These are phyloP conservation scores for Fissipunctia ypsillon DNA, from an alignment of 2,888 invertebrate species.

Conservation along the genomic window DNA sequence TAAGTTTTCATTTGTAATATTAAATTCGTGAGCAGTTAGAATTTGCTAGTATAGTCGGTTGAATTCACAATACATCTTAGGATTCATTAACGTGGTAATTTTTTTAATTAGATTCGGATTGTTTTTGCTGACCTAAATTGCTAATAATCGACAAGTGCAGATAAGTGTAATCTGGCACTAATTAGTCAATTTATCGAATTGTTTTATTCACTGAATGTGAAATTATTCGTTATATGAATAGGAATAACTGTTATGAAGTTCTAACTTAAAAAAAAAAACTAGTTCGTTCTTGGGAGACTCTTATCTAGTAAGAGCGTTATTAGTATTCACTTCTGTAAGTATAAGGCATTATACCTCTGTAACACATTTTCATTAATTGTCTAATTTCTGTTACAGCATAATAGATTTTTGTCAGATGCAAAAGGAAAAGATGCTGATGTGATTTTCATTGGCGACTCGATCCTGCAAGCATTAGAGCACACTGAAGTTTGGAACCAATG, in stretches of 20 bases:
- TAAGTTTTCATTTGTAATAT: constrained; percentile 74
- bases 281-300: background rate
- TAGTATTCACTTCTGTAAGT: background rate
- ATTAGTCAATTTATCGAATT: constrained; percentile 18
- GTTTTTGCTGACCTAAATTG: constrained; percentile 40
- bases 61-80: constrained; percentile 32
- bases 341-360: background rate
- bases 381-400: constrained; percentile 92
- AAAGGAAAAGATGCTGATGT: constrained; percentile 98
- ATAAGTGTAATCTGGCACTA: constrained; percentile 37
- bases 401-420: constrained; percentile 95
- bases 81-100: constrained; percentile 48
- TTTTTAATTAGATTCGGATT: constrained; percentile 48
- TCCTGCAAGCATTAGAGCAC: constrained; percentile 95
- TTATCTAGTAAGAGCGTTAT: background rate
- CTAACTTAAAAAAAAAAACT: background rate
- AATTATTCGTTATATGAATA: background rate
- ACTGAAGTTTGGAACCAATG: constrained; percentile 97
- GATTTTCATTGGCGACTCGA: constrained; percentile 97
- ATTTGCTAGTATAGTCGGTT: constrained; percentile 31
- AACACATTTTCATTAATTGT: background rate
- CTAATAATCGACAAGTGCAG: constrained; percentile 40
- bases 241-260: background rate
- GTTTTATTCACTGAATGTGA: constrained; percentile 2
- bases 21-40: constrained; percentile 42